These are phyloP conservation scores for Paedocypris sp. DNA, from an alignment of 2,113 vertebrate species.

Conservation along the genomic window DNA sequence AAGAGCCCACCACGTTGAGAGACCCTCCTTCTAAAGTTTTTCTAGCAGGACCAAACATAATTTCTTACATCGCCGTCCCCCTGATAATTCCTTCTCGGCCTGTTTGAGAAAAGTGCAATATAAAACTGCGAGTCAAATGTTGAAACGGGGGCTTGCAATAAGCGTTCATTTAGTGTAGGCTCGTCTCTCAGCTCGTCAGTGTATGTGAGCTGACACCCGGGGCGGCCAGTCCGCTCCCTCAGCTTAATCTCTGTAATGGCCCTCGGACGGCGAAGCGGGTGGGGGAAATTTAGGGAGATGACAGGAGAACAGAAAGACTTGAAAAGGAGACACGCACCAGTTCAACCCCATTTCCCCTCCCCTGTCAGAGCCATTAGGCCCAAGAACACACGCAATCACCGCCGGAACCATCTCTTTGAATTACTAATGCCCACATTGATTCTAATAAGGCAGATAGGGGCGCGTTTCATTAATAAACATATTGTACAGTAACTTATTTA, in stretches of 20 bases:
- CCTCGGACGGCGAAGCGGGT: slow-evolving; percentile 57
- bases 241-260: slow-evolving; percentile 83
- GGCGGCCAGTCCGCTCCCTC: slow-evolving; percentile 66
- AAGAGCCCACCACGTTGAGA: no score
- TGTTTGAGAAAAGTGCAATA: no score
- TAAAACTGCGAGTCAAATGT: no score
- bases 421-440: not conserved
- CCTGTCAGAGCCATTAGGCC: slow-evolving; percentile 10
- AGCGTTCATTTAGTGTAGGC: no score
- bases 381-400: slow-evolving; percentile 8
- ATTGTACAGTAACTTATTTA: slow-evolving; percentile 8
- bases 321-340: slow-evolving; percentile 25
- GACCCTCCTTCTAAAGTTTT: no score
- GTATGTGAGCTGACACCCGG: slow-evolving; percentile 73
- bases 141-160: no score
- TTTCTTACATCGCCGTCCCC: no score
- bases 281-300: slow-evolving; percentile 54
- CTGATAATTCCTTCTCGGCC: no score
- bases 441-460: not conserved
- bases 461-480: slow-evolving; percentile 12
- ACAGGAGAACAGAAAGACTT: slow-evolving; percentile 22
- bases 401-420: not conserved
- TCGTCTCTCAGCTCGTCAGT: slow-evolving; percentile 59
- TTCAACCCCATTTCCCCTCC: slow-evolving; percentile 6
- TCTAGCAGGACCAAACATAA: no score